These are phyloP conservation scores for Eudasyphora cyanicolor DNA, from an alignment of 2,888 invertebrate genomes.

Conservation along the genomic window DNA sequence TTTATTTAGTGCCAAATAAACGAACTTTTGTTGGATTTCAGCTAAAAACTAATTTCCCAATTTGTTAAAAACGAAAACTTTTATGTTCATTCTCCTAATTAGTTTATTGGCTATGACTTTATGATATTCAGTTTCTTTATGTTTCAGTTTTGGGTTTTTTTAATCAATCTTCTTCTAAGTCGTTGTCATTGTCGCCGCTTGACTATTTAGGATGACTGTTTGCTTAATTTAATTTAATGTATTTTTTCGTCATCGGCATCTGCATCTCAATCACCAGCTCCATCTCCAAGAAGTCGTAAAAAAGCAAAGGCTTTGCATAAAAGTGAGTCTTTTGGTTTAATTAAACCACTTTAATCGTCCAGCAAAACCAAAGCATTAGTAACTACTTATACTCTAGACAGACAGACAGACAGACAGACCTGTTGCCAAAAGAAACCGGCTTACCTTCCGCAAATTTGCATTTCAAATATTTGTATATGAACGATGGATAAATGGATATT, in stretches of 20 bases:
- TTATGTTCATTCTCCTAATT: too few relatives aligned
- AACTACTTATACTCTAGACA: too few relatives aligned
- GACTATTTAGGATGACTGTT: background rate
- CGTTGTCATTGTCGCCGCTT: background rate
- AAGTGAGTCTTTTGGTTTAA: constrained; percentile 21
- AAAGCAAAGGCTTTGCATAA: background rate
- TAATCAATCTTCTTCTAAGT: background rate
- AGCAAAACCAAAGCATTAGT: background rate
- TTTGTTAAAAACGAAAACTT: too few relatives aligned
- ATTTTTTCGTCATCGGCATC: background rate
- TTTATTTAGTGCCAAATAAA: too few relatives aligned
- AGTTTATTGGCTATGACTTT: too few relatives aligned
- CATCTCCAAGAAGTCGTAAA: constrained; percentile 11
- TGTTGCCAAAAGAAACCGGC: constrained; percentile 33
- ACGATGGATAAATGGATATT: too few relatives aligned
- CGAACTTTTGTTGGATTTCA: too few relatives aligned
- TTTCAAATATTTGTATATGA: constrained; percentile 9
- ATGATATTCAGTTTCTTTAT: too few relatives aligned
- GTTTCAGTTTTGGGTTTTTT: background rate
- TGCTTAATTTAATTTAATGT: background rate
- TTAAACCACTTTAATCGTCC: constrained; percentile 1
- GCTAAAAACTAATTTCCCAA: too few relatives aligned
- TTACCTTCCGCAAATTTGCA: constrained; percentile 55
- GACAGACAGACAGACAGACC: background rate
- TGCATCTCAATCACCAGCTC: background rate